Base-by-base conservation (phyloP, 2,797 vertebrate genomes). In the Anabacerthia variegaticeps region DNA sequence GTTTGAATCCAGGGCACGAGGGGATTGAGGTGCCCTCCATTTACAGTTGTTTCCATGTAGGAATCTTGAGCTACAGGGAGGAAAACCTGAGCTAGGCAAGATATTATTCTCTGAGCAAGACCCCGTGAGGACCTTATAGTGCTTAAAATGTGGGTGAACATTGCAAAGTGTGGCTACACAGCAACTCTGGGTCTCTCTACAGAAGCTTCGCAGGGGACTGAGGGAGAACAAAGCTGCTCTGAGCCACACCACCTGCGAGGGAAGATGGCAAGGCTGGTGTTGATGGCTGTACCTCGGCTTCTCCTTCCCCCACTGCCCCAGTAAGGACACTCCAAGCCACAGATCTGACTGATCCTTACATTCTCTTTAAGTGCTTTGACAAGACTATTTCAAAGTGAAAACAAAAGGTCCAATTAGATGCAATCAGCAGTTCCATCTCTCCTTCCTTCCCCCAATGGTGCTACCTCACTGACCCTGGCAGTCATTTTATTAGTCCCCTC, bases 11-110 rank as follows among this genome's bases (percentile, higher is more conserved):
- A 62, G 54, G 83, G 44, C 95, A 95, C 54, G 0, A 44, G 86
- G 85, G 96, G 61, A 95, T 92, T 90, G 82, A 88, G 88, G 86
- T 41, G 65, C 71, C 72, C 71, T 95, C 89, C 88, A 74, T 94
- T 95, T 96, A 94, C 88, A 95, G 58, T 83, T 90, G 93, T 94
- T 97, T 95, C 92, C 39, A 6, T 95, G 89, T 96, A 93, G 88
- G 80, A 95, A 92, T 61, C 56, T 74, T 61, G 36, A 95, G 71
- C 69, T 86, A 90, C 83, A 61, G 74, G 55, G 79, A 93, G 73
- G 24, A 84, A 93, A 94, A 84, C 17, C 82, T 49, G 73, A 91
- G 62, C 37, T 48, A 91, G 87, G 82, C 69, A 67, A 84, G 77
- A 37, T 56, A 56, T 43, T 85, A 69, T 55, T 68, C 65, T 80